phyloP scores from a whole-genome alignment of 2,888 invertebrate genomes.

The Sussaba pulchella region DNA sequence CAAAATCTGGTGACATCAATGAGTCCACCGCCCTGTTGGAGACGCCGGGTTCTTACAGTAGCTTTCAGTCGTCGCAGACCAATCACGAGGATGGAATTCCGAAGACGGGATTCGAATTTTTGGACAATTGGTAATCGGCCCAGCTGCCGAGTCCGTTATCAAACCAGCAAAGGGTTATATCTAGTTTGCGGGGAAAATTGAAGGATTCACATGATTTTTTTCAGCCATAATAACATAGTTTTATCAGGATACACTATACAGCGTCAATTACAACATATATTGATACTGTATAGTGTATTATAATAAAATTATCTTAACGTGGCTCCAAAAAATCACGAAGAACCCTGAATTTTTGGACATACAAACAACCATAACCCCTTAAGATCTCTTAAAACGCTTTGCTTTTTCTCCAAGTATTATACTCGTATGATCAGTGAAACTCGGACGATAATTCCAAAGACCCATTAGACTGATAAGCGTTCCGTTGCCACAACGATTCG shows the following conservation, averaged over 20 bases:
- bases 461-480: slow-evolving; percentile 57
- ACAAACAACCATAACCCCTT: too few species aligned
- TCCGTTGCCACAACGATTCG: background rate
- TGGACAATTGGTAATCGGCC: slow-evolving; percentile 86
- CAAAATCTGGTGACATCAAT: slow-evolving; percentile 78
- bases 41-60: slow-evolving; percentile 81
- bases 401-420: slow-evolving; percentile 19
- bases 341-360: too few species aligned
- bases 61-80: slow-evolving; percentile 79
- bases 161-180: too few species aligned
- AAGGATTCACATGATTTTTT: too few species aligned
- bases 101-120: slow-evolving; percentile 86
- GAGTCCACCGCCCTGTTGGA: slow-evolving; percentile 80
- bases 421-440: slow-evolving; percentile 46
- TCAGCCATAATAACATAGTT: too few species aligned
- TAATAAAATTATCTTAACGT: too few species aligned
- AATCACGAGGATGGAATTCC: slow-evolving; percentile 84
- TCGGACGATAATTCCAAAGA: slow-evolving; percentile 57
- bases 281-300: too few species aligned
- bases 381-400: slow-evolving; percentile 23
- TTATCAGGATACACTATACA: too few species aligned
- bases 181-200: too few species aligned
- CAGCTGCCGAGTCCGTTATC: background rate
- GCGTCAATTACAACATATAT: too few species aligned
- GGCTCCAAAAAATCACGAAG: too few species aligned